Conservation (phyloP, 2,113 vertebrate genomes). For the Columba livia region DNA sequence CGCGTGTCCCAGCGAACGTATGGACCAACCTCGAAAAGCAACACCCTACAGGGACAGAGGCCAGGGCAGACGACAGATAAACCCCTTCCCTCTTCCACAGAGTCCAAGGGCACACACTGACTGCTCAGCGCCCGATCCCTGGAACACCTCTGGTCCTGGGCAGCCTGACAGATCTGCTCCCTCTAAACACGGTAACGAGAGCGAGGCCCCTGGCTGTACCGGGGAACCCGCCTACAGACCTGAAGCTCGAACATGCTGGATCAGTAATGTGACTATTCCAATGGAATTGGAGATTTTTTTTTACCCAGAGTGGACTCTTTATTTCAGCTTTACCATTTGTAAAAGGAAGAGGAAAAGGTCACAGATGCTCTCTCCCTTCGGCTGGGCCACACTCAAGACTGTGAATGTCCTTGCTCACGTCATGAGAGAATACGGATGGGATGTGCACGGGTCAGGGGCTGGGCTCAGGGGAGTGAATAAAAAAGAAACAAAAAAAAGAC, state of each 20-base stretch:
- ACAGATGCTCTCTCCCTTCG: conserved; percentile 61
- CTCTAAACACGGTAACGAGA: neutral
- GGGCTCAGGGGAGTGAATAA: conserved; percentile 61
- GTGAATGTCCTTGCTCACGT: conserved; percentile 66
- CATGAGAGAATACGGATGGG: conserved; percentile 68
- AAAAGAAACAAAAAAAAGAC: conserved; percentile 53
- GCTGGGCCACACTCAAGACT: conserved; percentile 54
- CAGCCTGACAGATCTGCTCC: neutral
- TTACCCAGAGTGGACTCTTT: conserved; percentile 78
- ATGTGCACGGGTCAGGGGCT: conserved; percentile 59
- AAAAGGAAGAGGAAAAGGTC: conserved; percentile 68
- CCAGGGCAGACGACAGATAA: neutral
- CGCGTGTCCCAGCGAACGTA: neutral
- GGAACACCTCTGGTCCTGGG: neutral
- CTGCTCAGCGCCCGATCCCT: neutral
- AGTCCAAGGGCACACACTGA: neutral
- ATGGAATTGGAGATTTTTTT: conserved; percentile 75
- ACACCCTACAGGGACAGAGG: neutral
- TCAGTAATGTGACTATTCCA: conserved; percentile 69
- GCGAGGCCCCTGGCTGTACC: neutral
- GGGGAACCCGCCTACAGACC: neutral
- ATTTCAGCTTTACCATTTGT: conserved; percentile 76
- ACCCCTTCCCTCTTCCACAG: neutral
- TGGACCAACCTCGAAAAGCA: neutral
- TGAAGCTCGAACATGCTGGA: conserved; percentile 27